Percentiles rank a stretch among this genome's conserved stretches.
These are phyloP conservation scores for Tipula lateralis DNA, from an alignment of 2,888 invertebrate species.

Conservation along the genomic window DNA sequence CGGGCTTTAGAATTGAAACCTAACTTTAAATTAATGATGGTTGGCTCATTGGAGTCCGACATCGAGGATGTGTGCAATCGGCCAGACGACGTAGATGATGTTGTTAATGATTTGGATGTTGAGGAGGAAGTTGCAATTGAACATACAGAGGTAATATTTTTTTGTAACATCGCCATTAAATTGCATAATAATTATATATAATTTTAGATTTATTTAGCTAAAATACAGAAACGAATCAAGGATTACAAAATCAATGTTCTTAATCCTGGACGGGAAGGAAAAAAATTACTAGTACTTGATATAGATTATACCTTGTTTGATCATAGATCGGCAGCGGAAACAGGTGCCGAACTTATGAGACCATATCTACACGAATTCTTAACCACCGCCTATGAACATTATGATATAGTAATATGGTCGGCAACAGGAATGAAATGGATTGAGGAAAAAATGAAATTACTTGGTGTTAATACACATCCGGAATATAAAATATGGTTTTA, in stretches of 20 bases:
- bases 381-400: slow-evolving; percentile 77
- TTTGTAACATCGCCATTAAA: background rate
- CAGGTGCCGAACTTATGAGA: slow-evolving; percentile 83
- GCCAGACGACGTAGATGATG: slow-evolving; percentile 77
- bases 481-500: slow-evolving; percentile 91
- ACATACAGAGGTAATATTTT: slow-evolving; percentile 49
- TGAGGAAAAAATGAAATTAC: slow-evolving; percentile 89
- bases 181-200: slow-evolving; percentile 38
- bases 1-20: slow-evolving; percentile 73
- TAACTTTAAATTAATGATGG: slow-evolving; percentile 92
- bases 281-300: slow-evolving; percentile 87
- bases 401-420: slow-evolving; percentile 98
- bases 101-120: slow-evolving; percentile 88
- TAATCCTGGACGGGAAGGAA: slow-evolving; percentile 76
- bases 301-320: slow-evolving; percentile 97
- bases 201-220: slow-evolving; percentile 64
- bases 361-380: slow-evolving; percentile 94
- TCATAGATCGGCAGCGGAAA: slow-evolving; percentile 88
- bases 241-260: slow-evolving; percentile 78
- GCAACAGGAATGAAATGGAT: slow-evolving; percentile 99
- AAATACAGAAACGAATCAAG: slow-evolving; percentile 75
- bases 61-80: slow-evolving; percentile 77
- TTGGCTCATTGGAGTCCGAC: slow-evolving; percentile 90
- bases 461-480: slow-evolving; percentile 77
- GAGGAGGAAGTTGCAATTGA: slow-evolving; percentile 72